phyloP scores from a whole-genome alignment of 1,140 invertebrate genomes.

The Bombus consobrinus region DNA sequence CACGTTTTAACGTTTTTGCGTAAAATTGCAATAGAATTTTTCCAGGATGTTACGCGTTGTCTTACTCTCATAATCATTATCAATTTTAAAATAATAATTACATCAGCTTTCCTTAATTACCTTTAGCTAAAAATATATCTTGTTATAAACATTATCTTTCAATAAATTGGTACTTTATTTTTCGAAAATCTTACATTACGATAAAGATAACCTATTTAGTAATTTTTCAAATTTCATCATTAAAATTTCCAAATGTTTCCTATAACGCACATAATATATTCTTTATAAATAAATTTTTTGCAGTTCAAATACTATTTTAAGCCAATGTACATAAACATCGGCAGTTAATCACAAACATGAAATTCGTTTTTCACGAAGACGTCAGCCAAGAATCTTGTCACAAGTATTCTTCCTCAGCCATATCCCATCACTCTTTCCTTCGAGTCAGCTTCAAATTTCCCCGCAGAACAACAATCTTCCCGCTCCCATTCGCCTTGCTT shows the following conservation, averaged over 20 bases:
- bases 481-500: background rate
- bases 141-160: no score
- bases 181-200: no score
- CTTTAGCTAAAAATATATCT: no score
- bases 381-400: background rate
- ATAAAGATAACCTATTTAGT: no score
- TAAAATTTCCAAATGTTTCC: no score
- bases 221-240: no score
- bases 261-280: no score
- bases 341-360: background rate
- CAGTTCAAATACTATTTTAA: background rate
- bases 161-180: no score
- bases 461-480: constrained; percentile 19
- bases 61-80: no score
- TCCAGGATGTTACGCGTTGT: no score
- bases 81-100: no score
- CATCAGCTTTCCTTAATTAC: no score
- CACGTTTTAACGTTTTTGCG: background rate
- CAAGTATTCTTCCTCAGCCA: background rate
- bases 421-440: background rate
- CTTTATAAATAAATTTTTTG: background rate
- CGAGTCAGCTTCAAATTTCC: background rate
- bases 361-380: background rate
- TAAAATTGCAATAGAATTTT: background rate
- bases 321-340: background rate